Percentiles rank a stretch among this genome's conserved stretches.
Evolutionary conservation across 1,140 invertebrate genomes (phyloP).

Genomic region (Drosophila orosa): DNA sequence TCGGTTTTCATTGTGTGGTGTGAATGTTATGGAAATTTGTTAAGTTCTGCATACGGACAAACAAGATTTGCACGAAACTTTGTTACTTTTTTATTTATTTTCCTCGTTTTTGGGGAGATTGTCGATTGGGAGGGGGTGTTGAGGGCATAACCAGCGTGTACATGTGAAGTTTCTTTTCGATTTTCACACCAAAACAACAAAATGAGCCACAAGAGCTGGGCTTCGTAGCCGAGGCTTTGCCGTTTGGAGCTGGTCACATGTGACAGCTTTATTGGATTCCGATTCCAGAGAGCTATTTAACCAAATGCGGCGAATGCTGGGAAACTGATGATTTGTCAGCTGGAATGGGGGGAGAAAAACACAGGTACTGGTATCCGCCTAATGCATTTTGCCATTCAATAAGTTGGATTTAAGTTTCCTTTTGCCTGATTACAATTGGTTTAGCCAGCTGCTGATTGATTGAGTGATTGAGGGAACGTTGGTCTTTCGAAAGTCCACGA

Average conservation of each 20-base stretch:
- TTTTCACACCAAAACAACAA: constrained; percentile 78
- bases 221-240: constrained; percentile 35
- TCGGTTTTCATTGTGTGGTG: constrained; percentile 71
- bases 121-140: neutral
- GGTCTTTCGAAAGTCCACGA: constrained; percentile 2
- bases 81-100: constrained; percentile 4
- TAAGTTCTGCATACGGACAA: constrained; percentile 76
- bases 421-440: constrained; percentile 62
- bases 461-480: constrained; percentile 61
- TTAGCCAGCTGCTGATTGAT: constrained; percentile 80
- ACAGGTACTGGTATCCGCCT: constrained; percentile 49
- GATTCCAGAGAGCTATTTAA: constrained; percentile 74
- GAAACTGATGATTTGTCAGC: constrained; percentile 77
- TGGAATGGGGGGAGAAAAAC: constrained; percentile 10
- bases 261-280: constrained; percentile 81
- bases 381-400: constrained; percentile 72
- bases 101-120: neutral
- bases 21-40: constrained; percentile 82
- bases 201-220: constrained; percentile 42
- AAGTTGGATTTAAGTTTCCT: constrained; percentile 46
- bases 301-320: constrained; percentile 55
- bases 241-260: constrained; percentile 62
- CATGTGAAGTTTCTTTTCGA: constrained; percentile 74
- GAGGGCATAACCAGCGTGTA: constrained; percentile 26
- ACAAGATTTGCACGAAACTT: constrained; percentile 78